Evolutionary conservation across 2,888 invertebrate genomes (phyloP).

Genomic region (Dryobota labecula): DNA sequence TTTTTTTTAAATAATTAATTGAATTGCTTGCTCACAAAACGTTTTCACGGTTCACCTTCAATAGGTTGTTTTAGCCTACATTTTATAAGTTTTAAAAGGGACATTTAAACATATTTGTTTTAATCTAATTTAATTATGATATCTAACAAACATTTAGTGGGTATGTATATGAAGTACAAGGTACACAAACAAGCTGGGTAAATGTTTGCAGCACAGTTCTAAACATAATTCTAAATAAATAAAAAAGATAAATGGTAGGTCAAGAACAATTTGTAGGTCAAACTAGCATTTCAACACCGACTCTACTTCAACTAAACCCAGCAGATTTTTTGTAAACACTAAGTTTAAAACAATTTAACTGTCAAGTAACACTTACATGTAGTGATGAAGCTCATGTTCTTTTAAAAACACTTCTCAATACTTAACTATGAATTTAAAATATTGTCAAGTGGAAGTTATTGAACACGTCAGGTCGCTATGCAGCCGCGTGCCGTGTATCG

Average conservation of each 20-base stretch:
- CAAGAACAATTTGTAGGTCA: conserved; percentile 72
- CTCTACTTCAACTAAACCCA: conserved; percentile 22
- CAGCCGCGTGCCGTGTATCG: conserved; percentile 82
- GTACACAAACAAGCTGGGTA: conserved; percentile 8
- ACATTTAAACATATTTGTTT: background rate
- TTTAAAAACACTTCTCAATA: conserved; percentile 40
- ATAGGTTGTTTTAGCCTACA: background rate
- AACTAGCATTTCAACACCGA: conserved; percentile 41
- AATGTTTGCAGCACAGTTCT: background rate
- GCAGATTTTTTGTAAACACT: conserved; percentile 30
- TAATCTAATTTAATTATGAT: background rate
- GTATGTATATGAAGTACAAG: background rate
- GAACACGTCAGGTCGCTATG: conserved; percentile 78
- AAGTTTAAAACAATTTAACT: conserved; percentile 25
- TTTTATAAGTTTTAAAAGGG: background rate
- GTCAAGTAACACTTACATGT: conserved; percentile 55
- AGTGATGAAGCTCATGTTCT: conserved; percentile 26
- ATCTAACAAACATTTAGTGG: background rate
- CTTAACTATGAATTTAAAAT: conserved; percentile 68
- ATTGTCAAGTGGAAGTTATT: conserved; percentile 79
- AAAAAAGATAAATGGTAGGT: conserved; percentile 54
- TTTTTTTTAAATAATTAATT: background rate
- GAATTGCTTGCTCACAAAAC: background rate
- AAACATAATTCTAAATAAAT: conserved; percentile 6
- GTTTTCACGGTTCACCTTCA: background rate